phyloP scores from a whole-genome alignment of 2,113 vertebrate genomes.

The Platysternon megacephalum region DNA sequence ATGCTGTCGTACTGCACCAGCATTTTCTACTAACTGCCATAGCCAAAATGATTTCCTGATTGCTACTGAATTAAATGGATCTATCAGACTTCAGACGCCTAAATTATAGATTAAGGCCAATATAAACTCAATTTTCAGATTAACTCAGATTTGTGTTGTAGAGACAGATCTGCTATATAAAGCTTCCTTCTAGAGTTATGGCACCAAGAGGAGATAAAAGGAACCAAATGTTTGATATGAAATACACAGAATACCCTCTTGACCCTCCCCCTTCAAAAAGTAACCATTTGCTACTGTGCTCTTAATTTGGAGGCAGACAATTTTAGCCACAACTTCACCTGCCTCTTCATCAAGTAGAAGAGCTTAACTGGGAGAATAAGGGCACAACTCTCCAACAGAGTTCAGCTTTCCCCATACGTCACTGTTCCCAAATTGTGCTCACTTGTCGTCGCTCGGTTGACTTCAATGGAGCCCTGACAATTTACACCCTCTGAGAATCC shows the following conservation, averaged over 20 bases:
- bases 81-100: background rate
- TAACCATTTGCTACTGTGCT: background rate
- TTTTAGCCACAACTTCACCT: background rate
- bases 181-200: background rate
- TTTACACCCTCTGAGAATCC: background rate
- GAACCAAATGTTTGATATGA: background rate
- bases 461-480: background rate
- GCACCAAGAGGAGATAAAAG: background rate
- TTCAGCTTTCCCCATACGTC: background rate
- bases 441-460: background rate
- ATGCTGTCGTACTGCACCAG: background rate
- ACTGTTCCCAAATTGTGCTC: conserved; percentile 2
- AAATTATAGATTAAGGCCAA: background rate
- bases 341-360: background rate
- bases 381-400: background rate
- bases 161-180: background rate
- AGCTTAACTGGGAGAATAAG: conserved; percentile 37
- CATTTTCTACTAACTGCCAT: background rate
- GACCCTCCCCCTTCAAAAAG: background rate
- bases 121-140: background rate
- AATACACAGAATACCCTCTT: background rate
- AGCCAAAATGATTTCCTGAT: background rate
- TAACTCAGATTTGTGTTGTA: background rate
- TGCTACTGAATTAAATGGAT: background rate
- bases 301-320: conserved; percentile 10